Base-by-base conservation (phyloP, 2,113 vertebrate species). In the Phylloscopus trochiloides region DNA sequence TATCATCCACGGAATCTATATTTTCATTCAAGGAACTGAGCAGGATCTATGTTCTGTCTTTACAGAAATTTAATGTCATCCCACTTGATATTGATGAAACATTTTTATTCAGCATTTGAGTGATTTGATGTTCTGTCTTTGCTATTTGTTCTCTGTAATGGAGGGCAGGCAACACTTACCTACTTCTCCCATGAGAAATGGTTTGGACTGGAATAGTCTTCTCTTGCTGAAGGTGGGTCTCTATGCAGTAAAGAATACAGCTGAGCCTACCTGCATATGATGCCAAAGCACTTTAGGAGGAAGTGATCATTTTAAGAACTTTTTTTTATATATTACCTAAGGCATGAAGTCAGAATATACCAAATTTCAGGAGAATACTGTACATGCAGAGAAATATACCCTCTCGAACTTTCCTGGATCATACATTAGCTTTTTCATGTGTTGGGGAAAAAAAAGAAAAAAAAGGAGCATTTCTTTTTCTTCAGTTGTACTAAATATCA, bases 231-330 rank as follows among this genome's bases (percentile, higher is more conserved):
- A 74, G 42, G 15, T 52, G 50, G n/a, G 28, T 47, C 59, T 38
- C 51, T 80, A 3, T 40, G 31, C 25, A 31, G 10, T 66, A 32
- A 68, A 38, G 21, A 74, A 14, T 20, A 26, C 6, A 50, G 12
- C n/a, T 65, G 28, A 55, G 7, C 52, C 45, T 57, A 42, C 43
- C 77, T 82, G 70, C 28, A 29, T 66, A 17, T 62, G 22, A 42
- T 58, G 3, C 25, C 24, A 43, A 52, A 54, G 25, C n/a, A 38
- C 51, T 79, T 45, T 48, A 18, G 10, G 36, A 40, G 19, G 19
- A 59, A 85, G 8, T 0, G 0, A 24, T 62, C 5, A 12, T 70
- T 71, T 36, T 29, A 67, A 63, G n/a, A 63, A 34, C 1, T 19
- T 17, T 75, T 62, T 71, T 75, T 62, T 71, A 5, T 74, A 1